Evolutionary conservation across 2,113 vertebrate genomes (phyloP).

Genomic region (Nannobrachium achirus): DNA sequence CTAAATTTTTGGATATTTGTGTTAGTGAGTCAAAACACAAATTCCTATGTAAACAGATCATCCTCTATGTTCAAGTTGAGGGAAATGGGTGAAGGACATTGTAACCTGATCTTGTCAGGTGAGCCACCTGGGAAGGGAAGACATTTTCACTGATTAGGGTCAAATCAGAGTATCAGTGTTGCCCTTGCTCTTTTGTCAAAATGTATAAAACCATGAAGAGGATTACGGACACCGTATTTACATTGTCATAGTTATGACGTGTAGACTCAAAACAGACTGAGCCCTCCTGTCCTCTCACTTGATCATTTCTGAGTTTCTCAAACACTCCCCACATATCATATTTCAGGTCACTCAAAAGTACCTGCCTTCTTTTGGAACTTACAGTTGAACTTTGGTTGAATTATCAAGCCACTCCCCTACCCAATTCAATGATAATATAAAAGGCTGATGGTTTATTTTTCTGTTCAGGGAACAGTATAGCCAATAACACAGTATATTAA

Average conservation of each 20-base stretch:
- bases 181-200: constrained; percentile 36
- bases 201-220: constrained; percentile 13
- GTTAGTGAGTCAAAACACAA: neutral
- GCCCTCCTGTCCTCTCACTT: neutral
- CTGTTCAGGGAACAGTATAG: constrained; percentile 52
- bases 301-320: neutral
- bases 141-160: constrained; percentile 37
- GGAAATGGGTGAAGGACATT: constrained; percentile 11
- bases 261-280: constrained; percentile 5
- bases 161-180: constrained; percentile 47
- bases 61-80: neutral
- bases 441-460: constrained; percentile 37
- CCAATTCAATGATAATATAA: constrained; percentile 30
- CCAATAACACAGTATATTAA: no score
- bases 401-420: constrained; percentile 23
- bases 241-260: constrained; percentile 17
- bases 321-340: neutral
- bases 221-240: constrained; percentile 30
- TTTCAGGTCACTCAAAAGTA: constrained; percentile 5
- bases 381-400: constrained; percentile 29
- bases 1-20: no score
- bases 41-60: neutral
- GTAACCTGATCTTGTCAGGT: constrained; percentile 62
- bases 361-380: neutral
- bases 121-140: constrained; percentile 65